Base-by-base conservation (phyloP, 2,797 vertebrate genomes). In the Catamblyrhynchus diadema region DNA sequence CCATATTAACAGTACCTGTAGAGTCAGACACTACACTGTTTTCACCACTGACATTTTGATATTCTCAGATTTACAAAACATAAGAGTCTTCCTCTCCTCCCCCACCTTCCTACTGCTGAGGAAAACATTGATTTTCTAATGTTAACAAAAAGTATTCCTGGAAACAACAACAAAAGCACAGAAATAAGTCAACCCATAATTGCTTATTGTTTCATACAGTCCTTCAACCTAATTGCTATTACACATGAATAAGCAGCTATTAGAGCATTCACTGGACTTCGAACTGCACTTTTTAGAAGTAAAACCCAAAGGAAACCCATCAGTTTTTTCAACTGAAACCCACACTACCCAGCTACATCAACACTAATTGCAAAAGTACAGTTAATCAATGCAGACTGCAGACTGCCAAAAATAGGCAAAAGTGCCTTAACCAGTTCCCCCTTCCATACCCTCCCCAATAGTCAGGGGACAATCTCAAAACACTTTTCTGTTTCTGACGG, bases 211-310 rank as follows among this genome's bases (percentile, higher is more conserved):
- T 88, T 81, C 48, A 69, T 69, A 35, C 15, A 73, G 62, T 33
- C 33, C 62, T 93, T 53, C 83, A 88, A 77, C 9, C 41, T 91
- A 92, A 93, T 90, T 92, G 62, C 53, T 83, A 85, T 94, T 90
- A 77, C 73, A 90, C 41, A 53, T 92, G 91, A 97, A 53, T 90
- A 94, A 94, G 62, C 10, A 6, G 17, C 32, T 84, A 77, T 56
- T 57, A 79, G 47, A 86, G n/a, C 56, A 86, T 44, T 86, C 81
- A 86, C 53, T 37, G 32, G 39, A 89, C 67, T 70, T 50, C 23
- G 81, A 86, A 83, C 51, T 42, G 51, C 27, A 74, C n/a, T 90
- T 86, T 95, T 50, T 56, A 50, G 6, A 75, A 10, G 30, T 39
- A 41, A 66, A 66, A 33, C 8, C 24, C 20, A 5, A 33, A 51